Conservation (phyloP, 2,888 invertebrate species). For the Kuschelorhynchus macadamiae region DNA sequence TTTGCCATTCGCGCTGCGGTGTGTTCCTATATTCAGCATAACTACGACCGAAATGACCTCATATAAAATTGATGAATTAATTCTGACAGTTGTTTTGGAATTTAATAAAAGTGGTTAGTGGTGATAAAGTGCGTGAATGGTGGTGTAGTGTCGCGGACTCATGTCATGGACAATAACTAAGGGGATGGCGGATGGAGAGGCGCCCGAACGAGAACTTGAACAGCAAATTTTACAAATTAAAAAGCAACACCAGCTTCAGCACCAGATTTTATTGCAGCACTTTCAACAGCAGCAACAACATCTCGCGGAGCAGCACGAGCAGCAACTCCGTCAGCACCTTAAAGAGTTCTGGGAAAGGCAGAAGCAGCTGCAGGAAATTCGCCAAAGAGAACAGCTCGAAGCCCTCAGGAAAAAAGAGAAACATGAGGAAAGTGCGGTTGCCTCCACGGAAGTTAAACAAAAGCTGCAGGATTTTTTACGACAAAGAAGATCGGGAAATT, state of each 20-base stretch:
- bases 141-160: conserved; percentile 48
- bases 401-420: conserved; percentile 94
- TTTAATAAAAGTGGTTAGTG: conserved; percentile 45
- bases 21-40: conserved; percentile 58
- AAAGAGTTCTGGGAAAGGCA: conserved; percentile 95
- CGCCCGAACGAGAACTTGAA: conserved; percentile 68
- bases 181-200: conserved; percentile 66
- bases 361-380: conserved; percentile 81
- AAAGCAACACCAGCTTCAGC: conserved; percentile 94
- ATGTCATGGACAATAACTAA: conserved; percentile 59
- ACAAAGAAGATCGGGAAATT: conserved; percentile 66
- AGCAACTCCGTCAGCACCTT: conserved; percentile 89
- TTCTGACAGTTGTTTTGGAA: conserved; percentile 62
- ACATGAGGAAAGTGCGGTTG: conserved; percentile 95
- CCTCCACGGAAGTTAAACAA: conserved; percentile 96
- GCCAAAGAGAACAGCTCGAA: conserved; percentile 87
- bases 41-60: conserved; percentile 68
- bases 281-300: conserved; percentile 94
- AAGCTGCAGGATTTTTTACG: conserved; percentile 83
- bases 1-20: conserved; percentile 57
- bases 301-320: conserved; percentile 90
- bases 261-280: conserved; percentile 90
- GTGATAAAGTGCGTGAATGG: conserved; percentile 46
- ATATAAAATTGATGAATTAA: conserved; percentile 65
- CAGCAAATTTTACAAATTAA: conserved; percentile 81